Base-by-base conservation (phyloP, 2,113 vertebrate genomes). In the Mormyrus iriodes region DNA sequence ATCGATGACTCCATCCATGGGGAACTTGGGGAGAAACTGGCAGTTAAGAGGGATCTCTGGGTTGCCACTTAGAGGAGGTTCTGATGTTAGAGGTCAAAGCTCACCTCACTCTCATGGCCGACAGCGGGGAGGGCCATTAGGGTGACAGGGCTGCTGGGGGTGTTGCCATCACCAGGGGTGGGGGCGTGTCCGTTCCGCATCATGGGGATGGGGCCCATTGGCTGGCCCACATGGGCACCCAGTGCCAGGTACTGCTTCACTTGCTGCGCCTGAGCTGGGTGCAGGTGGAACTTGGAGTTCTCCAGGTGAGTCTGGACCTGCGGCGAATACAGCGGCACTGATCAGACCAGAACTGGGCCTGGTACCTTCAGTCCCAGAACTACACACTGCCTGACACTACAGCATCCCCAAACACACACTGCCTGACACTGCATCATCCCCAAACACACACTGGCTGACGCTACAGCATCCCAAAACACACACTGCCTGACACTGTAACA, bases 1-100 rank as follows among this genome's bases (percentile, higher is more conserved):
- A 95, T 98, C 97, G 94, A 97, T 97, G 93, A 98, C 96, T 90
- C 98, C 97, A 94, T 98, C 97, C 97, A 98, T 97, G 94, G 98
- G 97, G 94, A 96, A 96, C 95, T 96, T 94, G 94, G 94, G 94
- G 91, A 94, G 94, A 94, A 93, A 89, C 92, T 7, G 91, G 93
- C 91, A 27, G 42, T 35, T 53, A 55, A 93, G 87, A 93, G 89
- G 90, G 79, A 83, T 84, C 53, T 46, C 49, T 3, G n/a, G 79
- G n/a, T 15, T 53, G 82, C 88, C 73, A 84, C 46, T 17, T 12
- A 17, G 21, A 52, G 8, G 17, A 89, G 69, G 85, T 15, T 51
- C 85, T 35, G 85, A 51, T 55, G 31, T 27, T 19, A 83, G 51
- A 31, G n/a, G 12, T 42, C 24, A 13, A 5, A 8, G 27, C 95